Evolutionary conservation across 2,797 vertebrate species (phyloP).

Genomic region (Gadopsis marmoratus): DNA sequence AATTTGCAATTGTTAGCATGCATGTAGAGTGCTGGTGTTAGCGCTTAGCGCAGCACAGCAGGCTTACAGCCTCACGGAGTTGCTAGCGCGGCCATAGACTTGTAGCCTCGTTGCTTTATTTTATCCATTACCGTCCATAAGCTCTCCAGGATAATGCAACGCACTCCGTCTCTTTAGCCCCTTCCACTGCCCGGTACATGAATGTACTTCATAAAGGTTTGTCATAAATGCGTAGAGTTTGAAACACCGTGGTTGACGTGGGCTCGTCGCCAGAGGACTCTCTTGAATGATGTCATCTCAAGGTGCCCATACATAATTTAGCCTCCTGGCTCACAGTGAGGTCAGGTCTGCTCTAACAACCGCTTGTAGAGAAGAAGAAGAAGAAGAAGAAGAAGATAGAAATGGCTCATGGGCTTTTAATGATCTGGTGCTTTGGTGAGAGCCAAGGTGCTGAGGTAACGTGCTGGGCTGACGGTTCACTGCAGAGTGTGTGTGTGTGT

Average conservation of each 20-base stretch:
- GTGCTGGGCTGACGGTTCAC: slow-evolving; percentile 15
- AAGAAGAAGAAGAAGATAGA: slow-evolving; percentile 9
- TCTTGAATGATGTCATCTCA: slow-evolving; percentile 61
- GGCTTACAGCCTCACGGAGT: too few relatives aligned
- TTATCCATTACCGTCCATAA: background rate
- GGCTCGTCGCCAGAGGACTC: slow-evolving; percentile 10
- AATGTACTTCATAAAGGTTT: background rate
- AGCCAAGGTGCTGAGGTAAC: slow-evolving; percentile 41
- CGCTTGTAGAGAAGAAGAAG: slow-evolving; percentile 10
- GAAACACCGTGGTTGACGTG: slow-evolving; percentile 19
- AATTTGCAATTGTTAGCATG: background rate
- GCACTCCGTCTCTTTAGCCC: background rate
- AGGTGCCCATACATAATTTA: slow-evolving; percentile 61
- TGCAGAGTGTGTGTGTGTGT: background rate
- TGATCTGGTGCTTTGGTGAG: slow-evolving; percentile 42
- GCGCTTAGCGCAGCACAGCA: too few relatives aligned
- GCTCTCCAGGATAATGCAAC: background rate
- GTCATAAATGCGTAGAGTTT: background rate
- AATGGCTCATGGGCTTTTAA: slow-evolving; percentile 67
- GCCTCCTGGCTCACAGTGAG: slow-evolving; percentile 33
- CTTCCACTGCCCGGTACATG: too few relatives aligned
- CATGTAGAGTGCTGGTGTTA: too few relatives aligned
- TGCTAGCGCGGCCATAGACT: too few relatives aligned
- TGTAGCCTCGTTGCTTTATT: background rate
- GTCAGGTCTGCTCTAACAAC: slow-evolving; percentile 52